Percentiles rank a stretch among this genome's conserved stretches.
phyloP scores from a whole-genome alignment of 2,797 vertebrate genomes.

The Luscinia megarhynchos region DNA sequence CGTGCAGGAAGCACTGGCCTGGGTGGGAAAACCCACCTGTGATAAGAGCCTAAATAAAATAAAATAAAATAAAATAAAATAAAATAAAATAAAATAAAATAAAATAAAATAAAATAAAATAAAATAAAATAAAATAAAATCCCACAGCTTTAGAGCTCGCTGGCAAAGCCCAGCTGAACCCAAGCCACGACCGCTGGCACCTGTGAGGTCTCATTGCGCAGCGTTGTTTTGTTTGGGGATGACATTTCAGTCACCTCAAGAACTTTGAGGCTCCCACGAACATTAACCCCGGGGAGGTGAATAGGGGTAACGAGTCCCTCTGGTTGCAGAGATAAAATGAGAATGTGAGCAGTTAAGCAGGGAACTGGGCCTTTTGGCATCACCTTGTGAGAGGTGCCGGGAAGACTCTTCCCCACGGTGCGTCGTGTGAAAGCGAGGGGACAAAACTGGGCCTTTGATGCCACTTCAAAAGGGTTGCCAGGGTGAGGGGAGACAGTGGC shows the following conservation, averaged over 20 bases:
- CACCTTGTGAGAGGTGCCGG: neutral
- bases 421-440: neutral
- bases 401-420: neutral
- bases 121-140: neutral
- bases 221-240: neutral
- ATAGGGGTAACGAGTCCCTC: neutral
- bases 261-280: neutral
- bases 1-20: conserved; percentile 7
- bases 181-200: neutral
- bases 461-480: neutral
- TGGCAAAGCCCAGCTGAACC: neutral
- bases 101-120: neutral
- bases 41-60: conserved; percentile 2
- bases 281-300: neutral
- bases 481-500: neutral
- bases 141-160: neutral
- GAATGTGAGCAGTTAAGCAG: neutral
- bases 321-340: neutral
- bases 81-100: too few species aligned
- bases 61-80: too few species aligned
- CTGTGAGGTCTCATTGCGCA: accelerated
- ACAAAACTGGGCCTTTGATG: neutral
- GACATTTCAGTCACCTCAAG: neutral
- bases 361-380: neutral
- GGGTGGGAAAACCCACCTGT: conserved; percentile 4